phyloP scores from a whole-genome alignment of 2,888 invertebrate species.

The Palloptera scutellata region DNA sequence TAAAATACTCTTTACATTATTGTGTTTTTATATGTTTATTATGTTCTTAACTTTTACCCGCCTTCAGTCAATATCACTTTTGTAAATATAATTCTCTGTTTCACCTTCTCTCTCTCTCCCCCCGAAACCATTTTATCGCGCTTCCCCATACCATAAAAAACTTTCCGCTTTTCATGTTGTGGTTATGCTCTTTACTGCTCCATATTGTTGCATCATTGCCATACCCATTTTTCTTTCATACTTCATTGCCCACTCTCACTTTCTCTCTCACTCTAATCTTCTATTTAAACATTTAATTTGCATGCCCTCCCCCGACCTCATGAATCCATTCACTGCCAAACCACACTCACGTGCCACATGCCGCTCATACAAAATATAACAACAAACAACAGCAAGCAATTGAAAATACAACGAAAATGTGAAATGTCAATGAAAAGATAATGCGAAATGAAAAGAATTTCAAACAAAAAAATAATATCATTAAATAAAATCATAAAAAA shows the following conservation, averaged over 20 bases:
- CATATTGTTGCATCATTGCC: neutral
- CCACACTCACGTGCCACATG: constrained; percentile 1
- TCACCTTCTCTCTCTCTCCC: constrained; percentile 6
- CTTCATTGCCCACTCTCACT: constrained; percentile 26
- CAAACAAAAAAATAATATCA: constrained; percentile 29
- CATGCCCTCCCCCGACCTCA: neutral
- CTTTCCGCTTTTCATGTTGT: neutral
- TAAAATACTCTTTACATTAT: constrained; percentile 48
- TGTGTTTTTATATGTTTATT: no score
- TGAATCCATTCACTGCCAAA: constrained; percentile 9
- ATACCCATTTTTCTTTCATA: neutral
- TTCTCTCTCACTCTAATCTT: constrained; percentile 12
- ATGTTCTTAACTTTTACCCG: neutral
- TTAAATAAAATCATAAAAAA: constrained; percentile 21
- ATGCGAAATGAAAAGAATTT: constrained; percentile 26
- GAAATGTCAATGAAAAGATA: constrained; percentile 2
- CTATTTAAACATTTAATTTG: neutral
- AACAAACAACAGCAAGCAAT: neutral
- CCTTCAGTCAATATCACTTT: constrained; percentile 28
- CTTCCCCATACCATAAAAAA: neutral
- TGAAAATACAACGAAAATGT: neutral
- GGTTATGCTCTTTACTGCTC: neutral
- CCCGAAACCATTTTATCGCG: constrained; percentile 2
- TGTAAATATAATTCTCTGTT: constrained; percentile 32
- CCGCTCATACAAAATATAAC: neutral